Conservation (phyloP, 2,888 invertebrate species). For the Lydus trimaculatus region DNA sequence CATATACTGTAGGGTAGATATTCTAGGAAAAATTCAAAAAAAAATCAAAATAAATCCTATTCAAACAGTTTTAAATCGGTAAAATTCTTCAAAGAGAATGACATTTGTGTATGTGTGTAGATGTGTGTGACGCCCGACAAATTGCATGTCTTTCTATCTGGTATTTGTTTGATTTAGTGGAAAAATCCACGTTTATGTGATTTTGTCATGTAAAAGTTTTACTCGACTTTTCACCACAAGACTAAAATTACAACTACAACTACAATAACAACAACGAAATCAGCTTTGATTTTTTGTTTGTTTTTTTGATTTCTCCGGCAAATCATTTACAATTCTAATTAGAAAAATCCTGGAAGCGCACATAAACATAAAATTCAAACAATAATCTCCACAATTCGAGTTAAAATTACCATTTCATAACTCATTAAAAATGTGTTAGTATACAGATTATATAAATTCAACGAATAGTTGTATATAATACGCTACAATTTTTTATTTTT, state of each 20-base stretch:
- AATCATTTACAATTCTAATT: slow-evolving; percentile 7
- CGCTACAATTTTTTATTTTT: no score
- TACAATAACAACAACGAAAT: background rate
- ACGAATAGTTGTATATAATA: no score
- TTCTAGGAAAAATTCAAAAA: background rate
- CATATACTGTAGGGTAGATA: background rate
- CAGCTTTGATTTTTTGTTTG: background rate
- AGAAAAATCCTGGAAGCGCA: background rate
- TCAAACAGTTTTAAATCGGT: background rate
- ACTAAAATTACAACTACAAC: background rate
- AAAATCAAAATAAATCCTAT: background rate
- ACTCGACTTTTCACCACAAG: background rate
- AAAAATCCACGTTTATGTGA: slow-evolving; percentile 2
- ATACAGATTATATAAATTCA: no score
- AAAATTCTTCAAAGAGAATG: background rate
- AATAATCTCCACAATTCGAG: background rate
- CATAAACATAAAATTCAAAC: background rate
- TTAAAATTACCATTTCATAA: background rate
- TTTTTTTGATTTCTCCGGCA: background rate
- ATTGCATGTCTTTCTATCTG: background rate
- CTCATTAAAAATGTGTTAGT: background rate
- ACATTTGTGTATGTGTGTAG: slow-evolving; percentile 11
- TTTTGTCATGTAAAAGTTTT: background rate
- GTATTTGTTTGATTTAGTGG: slow-evolving; percentile 9
- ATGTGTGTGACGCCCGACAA: background rate